These are phyloP conservation scores for Tetragonisca angustula DNA, from an alignment of 2,888 invertebrate species.

Conservation along the genomic window DNA sequence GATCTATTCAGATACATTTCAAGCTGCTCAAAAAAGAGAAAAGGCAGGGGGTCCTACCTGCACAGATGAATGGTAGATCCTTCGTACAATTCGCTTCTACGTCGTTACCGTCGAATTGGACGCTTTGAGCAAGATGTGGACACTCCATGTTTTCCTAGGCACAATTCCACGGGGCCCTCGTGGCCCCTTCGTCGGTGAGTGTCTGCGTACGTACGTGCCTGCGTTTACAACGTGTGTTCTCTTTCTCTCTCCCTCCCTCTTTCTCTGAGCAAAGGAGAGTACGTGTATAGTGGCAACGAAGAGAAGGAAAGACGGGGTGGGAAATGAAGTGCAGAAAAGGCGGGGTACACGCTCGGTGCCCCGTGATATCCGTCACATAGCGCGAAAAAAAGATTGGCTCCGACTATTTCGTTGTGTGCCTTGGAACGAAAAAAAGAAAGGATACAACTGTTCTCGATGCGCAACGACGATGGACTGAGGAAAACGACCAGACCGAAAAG, in stretches of 20 bases:
- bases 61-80: conserved; percentile 86
- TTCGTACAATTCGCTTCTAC: conserved; percentile 84
- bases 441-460: conserved; percentile 67
- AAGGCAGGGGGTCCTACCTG: conserved; percentile 85
- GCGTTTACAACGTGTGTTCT: conserved; percentile 64
- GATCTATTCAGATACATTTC: conserved; percentile 6
- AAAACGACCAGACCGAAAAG: conserved; percentile 63
- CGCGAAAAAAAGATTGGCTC: conserved; percentile 42
- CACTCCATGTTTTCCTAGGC: conserved; percentile 87
- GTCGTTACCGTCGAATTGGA: conserved; percentile 82
- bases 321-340: conserved; percentile 56
- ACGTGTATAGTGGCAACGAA: conserved; percentile 35
- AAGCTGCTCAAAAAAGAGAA: conserved; percentile 35
- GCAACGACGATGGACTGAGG: conserved; percentile 71
- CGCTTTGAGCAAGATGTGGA: conserved; percentile 88
- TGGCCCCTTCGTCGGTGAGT: conserved; percentile 68
- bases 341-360: conserved; percentile 64
- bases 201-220: conserved; percentile 64
- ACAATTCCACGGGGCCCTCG: conserved; percentile 73
- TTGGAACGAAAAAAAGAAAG: conserved; percentile 53
- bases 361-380: conserved; percentile 58
- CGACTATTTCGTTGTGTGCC: conserved; percentile 61
- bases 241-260: conserved; percentile 58
- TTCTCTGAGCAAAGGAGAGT: conserved; percentile 54
- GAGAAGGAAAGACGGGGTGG: conserved; percentile 45